Conservation (phyloP, 2,888 invertebrate genomes). For the Tromatobia lineatoria region DNA sequence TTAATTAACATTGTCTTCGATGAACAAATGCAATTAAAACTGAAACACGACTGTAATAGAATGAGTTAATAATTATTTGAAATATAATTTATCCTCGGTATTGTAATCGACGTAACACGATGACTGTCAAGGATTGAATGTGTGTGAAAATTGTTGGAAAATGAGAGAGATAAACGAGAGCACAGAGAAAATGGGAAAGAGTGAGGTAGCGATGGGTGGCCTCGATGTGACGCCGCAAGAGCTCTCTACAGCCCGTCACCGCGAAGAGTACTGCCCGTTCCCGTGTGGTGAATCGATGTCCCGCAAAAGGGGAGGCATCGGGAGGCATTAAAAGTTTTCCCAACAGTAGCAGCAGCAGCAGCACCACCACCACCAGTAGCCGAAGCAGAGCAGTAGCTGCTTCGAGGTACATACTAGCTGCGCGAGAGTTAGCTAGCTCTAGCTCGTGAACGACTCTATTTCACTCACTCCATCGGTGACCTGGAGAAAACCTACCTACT, state of each 20-base stretch:
- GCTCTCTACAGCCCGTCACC: conserved; percentile 58
- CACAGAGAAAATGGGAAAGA: conserved; percentile 3
- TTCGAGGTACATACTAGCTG: conserved; percentile 35
- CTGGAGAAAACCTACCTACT: conserved; percentile 43
- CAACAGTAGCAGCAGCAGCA: conserved; percentile 47
- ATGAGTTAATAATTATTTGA: background rate
- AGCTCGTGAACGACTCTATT: conserved; percentile 57
- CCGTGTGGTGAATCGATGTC: conserved; percentile 65
- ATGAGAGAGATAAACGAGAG: conserved; percentile 10
- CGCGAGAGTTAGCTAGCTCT: conserved; percentile 56
- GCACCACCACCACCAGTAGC: conserved; percentile 23
- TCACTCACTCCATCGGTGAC: conserved; percentile 60
- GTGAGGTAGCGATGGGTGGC: conserved; percentile 30
- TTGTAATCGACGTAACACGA: conserved; percentile 8
- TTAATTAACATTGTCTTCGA: background rate
- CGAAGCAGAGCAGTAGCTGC: conserved; percentile 48
- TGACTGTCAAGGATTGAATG: background rate
- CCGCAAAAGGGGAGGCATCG: conserved; percentile 56
- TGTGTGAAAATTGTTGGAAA: conserved; percentile 5
- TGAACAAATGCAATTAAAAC: background rate
- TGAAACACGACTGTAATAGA: background rate
- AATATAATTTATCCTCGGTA: background rate
- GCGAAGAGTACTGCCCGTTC: conserved; percentile 52
- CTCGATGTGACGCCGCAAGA: conserved; percentile 61
- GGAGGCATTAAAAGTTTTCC: conserved; percentile 68